Percentiles rank a stretch among this genome's conserved stretches.
These are phyloP conservation scores for Malachius bipustulatus DNA, from an alignment of 2,888 invertebrate species.

Conservation along the genomic window DNA sequence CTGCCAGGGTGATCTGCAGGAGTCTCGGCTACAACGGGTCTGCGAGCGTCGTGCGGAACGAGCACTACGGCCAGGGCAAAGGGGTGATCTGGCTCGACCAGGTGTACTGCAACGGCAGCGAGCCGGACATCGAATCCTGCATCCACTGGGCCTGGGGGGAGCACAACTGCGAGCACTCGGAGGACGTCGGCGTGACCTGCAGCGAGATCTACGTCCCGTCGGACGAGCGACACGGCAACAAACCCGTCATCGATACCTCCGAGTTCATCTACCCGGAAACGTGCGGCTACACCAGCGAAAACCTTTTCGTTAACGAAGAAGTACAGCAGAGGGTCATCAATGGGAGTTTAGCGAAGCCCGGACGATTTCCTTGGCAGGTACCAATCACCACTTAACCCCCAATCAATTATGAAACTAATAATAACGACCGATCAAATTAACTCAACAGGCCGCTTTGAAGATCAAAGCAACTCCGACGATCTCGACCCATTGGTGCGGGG, in stretches of 20 bases:
- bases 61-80: conserved; percentile 41
- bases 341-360: conserved; percentile 47
- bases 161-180: conserved; percentile 59
- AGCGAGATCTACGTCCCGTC: conserved; percentile 22
- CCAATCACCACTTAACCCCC: too few relatives aligned
- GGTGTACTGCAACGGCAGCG: conserved; percentile 55
- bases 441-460: conserved; percentile 53
- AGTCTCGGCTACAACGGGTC: conserved; percentile 44
- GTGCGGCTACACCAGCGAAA: conserved; percentile 44
- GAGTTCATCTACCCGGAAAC: conserved; percentile 16
- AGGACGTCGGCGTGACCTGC: conserved; percentile 49
- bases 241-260: background rate
- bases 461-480: conserved; percentile 39
- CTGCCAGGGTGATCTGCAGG: conserved; percentile 52
- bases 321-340: conserved; percentile 48
- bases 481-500: conserved; percentile 62
- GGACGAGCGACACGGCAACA: conserved; percentile 4
- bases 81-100: conserved; percentile 65
- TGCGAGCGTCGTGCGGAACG: conserved; percentile 41
- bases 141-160: conserved; percentile 55
- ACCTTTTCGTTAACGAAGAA: conserved; percentile 36
- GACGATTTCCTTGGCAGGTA: conserved; percentile 68
- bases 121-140: conserved; percentile 50
- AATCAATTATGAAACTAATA: too few relatives aligned
- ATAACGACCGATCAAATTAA: too few relatives aligned